Evolutionary conservation across 1,140 invertebrate species (phyloP), one percentile per base, ranked within the genome.

Genomic region (Aporrectodea caliginosa): DNA sequence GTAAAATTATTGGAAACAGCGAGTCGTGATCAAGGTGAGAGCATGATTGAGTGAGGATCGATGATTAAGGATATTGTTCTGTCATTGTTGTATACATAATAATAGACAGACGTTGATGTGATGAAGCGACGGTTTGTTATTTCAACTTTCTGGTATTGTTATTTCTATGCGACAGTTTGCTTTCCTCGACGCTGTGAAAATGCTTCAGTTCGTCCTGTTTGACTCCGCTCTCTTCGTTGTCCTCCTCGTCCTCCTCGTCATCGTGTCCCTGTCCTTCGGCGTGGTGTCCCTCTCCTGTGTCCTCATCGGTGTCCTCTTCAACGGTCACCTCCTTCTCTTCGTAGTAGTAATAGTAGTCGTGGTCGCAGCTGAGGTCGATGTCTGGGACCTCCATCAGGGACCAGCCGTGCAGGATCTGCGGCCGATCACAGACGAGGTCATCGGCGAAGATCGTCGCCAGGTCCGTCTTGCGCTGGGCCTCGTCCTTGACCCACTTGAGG

Each of bases 291-390:
- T 58, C 43, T 6, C 43, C 43, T 22, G 43, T 58, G 6, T 22
- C 43, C 22, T 22, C 22, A 22, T 58, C 43, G 6, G 6, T 58
- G 6, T 58, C 43, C 43, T 58, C 43, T 22, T 6, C 22, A 6
- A 22, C 27, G 2, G 29, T 31, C 2, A 30, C 27, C 1, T 70
- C 58, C 27, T 34, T 34, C 32, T 73, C 70, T n/a, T 70, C 70
- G 29, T 73, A 69, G 32, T 79, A 79, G 71, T 73, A 74, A 33
- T 73, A 79, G 71, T 79, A 79, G 69, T 79, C 78, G 71, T 79
- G 78, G 27, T 35, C 35, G 71, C 78, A 79, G 22, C 22, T 35
- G 1, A 79, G 69, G 33, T 79, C 78, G 12, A 32, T n/a, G 2
- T 70, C n/a, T 1, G 14, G 31, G 29, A 74, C 34, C n/a, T 71